Conservation (phyloP, 2,888 invertebrate genomes). For the Endomychus coccineus region DNA sequence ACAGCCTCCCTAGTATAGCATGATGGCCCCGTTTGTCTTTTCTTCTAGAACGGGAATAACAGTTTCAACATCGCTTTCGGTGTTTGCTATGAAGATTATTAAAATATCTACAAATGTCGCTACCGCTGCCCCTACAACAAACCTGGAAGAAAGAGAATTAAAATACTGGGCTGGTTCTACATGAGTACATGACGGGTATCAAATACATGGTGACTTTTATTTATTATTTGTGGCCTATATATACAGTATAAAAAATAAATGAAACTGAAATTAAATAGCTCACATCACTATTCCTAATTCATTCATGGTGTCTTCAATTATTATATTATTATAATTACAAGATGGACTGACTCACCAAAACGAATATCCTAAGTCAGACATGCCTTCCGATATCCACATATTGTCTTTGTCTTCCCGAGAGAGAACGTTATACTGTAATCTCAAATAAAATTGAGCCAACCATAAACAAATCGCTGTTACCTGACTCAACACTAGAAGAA, state of each 20-base stretch:
- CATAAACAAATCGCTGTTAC: constrained; percentile 71
- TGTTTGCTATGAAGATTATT: constrained; percentile 64
- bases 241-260: too few species aligned
- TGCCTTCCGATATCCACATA: constrained; percentile 76
- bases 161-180: background rate
- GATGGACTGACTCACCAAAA: constrained; percentile 72
- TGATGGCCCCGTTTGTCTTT: constrained; percentile 76
- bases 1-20: constrained; percentile 65
- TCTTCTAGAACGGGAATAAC: constrained; percentile 65
- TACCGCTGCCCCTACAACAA: constrained; percentile 63
- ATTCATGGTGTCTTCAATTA: too few species aligned
- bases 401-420: constrained; percentile 69
- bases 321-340: too few species aligned
- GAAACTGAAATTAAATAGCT: too few species aligned
- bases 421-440: constrained; percentile 76
- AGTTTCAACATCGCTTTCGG: constrained; percentile 58
- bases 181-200: too few species aligned
- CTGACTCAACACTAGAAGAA: constrained; percentile 63
- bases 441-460: constrained; percentile 75
- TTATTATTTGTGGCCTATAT: too few species aligned
- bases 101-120: constrained; percentile 67
- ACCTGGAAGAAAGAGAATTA: constrained; percentile 39
- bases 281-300: too few species aligned
- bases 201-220: too few species aligned
- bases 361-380: constrained; percentile 77